These are phyloP conservation scores for Amblyjoppa proteus DNA, from an alignment of 2,888 invertebrate species.

Conservation along the genomic window DNA sequence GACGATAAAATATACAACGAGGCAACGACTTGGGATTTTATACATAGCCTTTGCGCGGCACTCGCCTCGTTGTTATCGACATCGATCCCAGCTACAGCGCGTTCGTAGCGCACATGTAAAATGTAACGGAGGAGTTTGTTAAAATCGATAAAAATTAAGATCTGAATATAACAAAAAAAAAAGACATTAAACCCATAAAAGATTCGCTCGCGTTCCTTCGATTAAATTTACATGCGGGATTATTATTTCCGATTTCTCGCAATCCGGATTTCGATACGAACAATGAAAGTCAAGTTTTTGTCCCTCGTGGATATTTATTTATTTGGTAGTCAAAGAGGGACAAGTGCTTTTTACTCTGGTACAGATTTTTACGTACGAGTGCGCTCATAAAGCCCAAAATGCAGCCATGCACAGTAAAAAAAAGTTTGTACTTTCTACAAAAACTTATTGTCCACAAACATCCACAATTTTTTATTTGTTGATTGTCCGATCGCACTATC, in stretches of 20 bases:
- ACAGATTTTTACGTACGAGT: too few relatives aligned
- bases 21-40: neutral
- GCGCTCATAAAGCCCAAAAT: too few relatives aligned
- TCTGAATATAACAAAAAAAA: neutral
- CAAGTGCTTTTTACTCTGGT: neutral
- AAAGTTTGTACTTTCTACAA: too few relatives aligned
- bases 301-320: neutral
- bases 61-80: neutral
- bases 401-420: too few relatives aligned
- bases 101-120: neutral
- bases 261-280: neutral
- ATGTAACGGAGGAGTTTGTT: neutral
- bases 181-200: neutral
- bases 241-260: neutral
- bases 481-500: too few relatives aligned
- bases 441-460: too few relatives aligned
- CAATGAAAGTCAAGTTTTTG: neutral
- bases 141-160: neutral
- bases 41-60: neutral
- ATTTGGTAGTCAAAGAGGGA: neutral
- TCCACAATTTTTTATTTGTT: too few relatives aligned
- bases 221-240: neutral
- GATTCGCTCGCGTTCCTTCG: neutral
- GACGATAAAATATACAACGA: neutral
- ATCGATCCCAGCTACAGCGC: neutral